Base-by-base conservation (phyloP, 2,113 vertebrate genomes). In the Pollimyrus isidori region DNA sequence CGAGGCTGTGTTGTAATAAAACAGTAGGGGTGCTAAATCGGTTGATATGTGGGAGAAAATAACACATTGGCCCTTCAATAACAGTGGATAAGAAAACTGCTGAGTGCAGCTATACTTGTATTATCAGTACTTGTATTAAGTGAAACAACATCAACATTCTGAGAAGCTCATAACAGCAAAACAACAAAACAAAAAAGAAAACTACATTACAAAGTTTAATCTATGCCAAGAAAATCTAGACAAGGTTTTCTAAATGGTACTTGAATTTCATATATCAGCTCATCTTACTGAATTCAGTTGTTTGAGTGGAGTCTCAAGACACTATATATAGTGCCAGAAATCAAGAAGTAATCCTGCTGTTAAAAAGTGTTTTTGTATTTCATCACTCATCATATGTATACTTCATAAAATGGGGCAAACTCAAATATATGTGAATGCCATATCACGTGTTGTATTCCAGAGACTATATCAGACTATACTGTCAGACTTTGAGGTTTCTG, bases 71-170 rank as follows among this genome's bases (percentile, higher is more conserved):
- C 7, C n/a, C 1, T 53, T 87, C 26, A 35, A 4, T 53, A 45
- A 84, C 19, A 84, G 82, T 21, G 21, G 42, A 42, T 42, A 84
- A n/a, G 50, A 86, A 86, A 86, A 87, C 85, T 53, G 85, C 50
- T 87, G 82, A 84, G 82, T 42, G 82, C 45, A 84, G 82, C 42
- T 46, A 84, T 23, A 84, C 42, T 84, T 84, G 45, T 84, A n/a
- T 48, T 49, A 86, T 52, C 49, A 56, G 56, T 35, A 48, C 82
- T 87, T 53, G 7, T 35, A 35, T 52, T 52, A 53, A 87, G 26
- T 39, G 48, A 56, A 87, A 35, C n/a, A 42, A 19, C 56, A 23
- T 50, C 21, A 50, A 86, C 21, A 11, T 49, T 50, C 49, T 56
- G 85, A 53, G 48, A 26, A 35, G 30, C 85, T 26, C 46, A 87